A percentile compares a stretch with the other conserved stretches of the same genome.
phyloP scores from a whole-genome alignment of 2,113 vertebrate genomes.

The Cromileptes altivelis region DNA sequence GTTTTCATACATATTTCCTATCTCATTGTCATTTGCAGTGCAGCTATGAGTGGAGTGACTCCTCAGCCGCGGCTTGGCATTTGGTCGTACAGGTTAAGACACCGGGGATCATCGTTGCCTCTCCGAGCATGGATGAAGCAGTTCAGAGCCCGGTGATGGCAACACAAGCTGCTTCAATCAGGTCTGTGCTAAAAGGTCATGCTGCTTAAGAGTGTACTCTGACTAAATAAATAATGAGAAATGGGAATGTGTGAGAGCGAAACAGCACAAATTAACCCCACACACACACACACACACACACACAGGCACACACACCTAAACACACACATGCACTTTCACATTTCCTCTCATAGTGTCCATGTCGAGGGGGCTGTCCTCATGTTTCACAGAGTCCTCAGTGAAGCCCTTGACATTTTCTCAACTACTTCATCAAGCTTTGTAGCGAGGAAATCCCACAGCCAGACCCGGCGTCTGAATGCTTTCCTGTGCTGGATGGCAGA shows the following conservation, averaged over 20 bases:
- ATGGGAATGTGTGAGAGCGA: slow-evolving; percentile 55
- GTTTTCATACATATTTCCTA: slow-evolving; percentile 73
- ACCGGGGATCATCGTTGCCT: slow-evolving; percentile 42
- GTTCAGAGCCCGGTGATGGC: slow-evolving; percentile 33
- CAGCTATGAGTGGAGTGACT: slow-evolving; percentile 36
- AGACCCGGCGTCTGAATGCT: background rate
- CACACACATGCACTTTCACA: slow-evolving; percentile 42
- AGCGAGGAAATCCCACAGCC: slow-evolving; percentile 36
- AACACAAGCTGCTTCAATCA: slow-evolving; percentile 47
- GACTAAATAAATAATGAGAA: slow-evolving; percentile 79
- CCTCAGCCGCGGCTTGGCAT: slow-evolving; percentile 35
- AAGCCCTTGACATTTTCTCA: slow-evolving; percentile 67
- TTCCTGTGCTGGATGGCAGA: slow-evolving; percentile 1
- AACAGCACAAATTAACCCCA: slow-evolving; percentile 54
- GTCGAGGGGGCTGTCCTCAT: slow-evolving; percentile 36
- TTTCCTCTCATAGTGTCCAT: slow-evolving; percentile 42
- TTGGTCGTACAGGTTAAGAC: slow-evolving; percentile 65
- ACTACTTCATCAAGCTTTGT: slow-evolving; percentile 35
- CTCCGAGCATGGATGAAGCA: slow-evolving; percentile 26
- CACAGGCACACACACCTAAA: slow-evolving; percentile 4
- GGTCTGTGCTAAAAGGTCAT: slow-evolving; percentile 67
- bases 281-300: no score
- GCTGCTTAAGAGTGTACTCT: slow-evolving; percentile 59
- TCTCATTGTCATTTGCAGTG: slow-evolving; percentile 50
- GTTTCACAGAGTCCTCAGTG: slow-evolving; percentile 46